Conservation (phyloP, 2,888 invertebrate species). For the Oscheius onirici region DNA sequence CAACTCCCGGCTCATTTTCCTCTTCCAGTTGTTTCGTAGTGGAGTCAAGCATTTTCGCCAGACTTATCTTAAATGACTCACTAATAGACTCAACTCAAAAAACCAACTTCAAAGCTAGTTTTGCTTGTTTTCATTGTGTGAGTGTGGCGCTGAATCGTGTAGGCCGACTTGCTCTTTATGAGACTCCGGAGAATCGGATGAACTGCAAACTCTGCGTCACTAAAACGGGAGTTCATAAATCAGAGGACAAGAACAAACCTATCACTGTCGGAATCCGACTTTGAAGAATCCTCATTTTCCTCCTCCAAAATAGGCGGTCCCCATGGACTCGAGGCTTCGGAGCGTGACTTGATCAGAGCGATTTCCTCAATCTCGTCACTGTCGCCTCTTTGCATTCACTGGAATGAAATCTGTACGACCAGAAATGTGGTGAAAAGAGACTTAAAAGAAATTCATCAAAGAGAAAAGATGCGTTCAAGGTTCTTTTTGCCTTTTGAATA, state of each 20-base stretch:
- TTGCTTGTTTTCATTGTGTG: conserved; percentile 47
- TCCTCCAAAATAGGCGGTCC: conserved; percentile 8
- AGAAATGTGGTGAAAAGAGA: not conserved
- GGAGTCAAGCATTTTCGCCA: conserved; percentile 49
- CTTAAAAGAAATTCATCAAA: not conserved
- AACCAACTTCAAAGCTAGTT: conserved; percentile 48
- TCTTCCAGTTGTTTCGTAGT: conserved; percentile 44
- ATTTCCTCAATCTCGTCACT: conserved; percentile 20
- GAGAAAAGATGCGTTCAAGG: too few species aligned
- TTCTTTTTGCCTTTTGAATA: too few species aligned
- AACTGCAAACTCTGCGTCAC: conserved; percentile 45
- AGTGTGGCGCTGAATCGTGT: conserved; percentile 36
- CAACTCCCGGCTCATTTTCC: conserved; percentile 42
- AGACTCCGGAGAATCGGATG: conserved; percentile 51
- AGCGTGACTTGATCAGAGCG: conserved; percentile 31
- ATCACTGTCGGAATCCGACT: not conserved
- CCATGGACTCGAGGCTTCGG: conserved; percentile 34
- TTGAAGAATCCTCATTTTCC: not conserved
- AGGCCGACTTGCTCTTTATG: conserved; percentile 56
- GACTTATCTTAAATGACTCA: conserved; percentile 39
- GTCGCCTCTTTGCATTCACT: not conserved
- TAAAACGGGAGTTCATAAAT: not conserved
- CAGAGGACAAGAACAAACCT: not conserved
- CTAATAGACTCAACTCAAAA: not conserved
- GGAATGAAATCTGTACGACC: too few species aligned